Percentiles rank a stretch among this genome's conserved stretches.
phyloP scores from a whole-genome alignment of 2,888 invertebrate genomes.

The Alentia gelatinosa region DNA sequence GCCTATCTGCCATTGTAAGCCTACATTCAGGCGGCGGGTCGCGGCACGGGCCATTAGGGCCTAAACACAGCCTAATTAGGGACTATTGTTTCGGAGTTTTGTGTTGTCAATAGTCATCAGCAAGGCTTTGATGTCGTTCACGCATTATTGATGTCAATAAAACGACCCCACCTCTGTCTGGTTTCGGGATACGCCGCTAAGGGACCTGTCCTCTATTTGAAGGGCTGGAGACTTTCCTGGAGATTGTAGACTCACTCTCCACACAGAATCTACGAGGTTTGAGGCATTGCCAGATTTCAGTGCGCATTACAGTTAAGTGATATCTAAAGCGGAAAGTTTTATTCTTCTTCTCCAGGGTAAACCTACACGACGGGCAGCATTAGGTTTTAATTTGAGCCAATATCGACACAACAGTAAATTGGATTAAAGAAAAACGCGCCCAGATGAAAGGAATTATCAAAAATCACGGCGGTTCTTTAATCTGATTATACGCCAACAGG shows the following conservation, averaged over 20 bases:
- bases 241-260: not conserved
- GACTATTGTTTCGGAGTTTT: not conserved
- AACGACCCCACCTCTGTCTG: not conserved
- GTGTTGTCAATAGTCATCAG: slow-evolving; percentile 36
- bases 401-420: no score
- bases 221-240: not conserved
- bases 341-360: no score
- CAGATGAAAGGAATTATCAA: no score
- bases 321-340: not conserved
- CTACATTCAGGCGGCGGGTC: no score
- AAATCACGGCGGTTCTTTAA: no score
- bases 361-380: no score
- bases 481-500: no score
- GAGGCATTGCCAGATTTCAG: not conserved
- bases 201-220: not conserved
- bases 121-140: not conserved
- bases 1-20: no score
- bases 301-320: not conserved
- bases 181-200: not conserved
- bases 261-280: not conserved
- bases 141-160: not conserved
- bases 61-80: not conserved
- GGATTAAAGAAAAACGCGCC: no score
- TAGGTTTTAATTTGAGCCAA: no score
- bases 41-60: not conserved